Conservation (phyloP, 2,797 vertebrate genomes). For the Trematomus bernacchii region DNA sequence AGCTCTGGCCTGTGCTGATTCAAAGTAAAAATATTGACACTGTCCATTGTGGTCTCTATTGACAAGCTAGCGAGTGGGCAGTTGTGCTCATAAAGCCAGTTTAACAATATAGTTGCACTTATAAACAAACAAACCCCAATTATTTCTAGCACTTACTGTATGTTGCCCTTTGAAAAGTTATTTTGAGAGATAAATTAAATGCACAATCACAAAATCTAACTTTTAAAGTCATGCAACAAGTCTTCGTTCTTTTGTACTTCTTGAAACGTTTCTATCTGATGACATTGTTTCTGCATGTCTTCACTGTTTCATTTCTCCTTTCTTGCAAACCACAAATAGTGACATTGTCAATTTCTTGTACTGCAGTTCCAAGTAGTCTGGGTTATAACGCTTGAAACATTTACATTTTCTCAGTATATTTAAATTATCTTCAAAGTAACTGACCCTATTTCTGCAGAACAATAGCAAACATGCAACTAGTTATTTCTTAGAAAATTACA, state of each 20-base stretch:
- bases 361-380: constrained; percentile 36
- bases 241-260: constrained; percentile 25
- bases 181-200: not conserved
- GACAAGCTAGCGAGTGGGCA: constrained; percentile 13
- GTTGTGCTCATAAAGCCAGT: not conserved
- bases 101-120: not conserved
- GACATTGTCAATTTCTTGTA: constrained; percentile 69
- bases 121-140: not conserved
- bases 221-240: not conserved
- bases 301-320: constrained; percentile 83
- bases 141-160: not conserved
- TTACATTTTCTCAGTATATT: constrained; percentile 28
- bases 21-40: constrained; percentile 62
- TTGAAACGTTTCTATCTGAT: constrained; percentile 42
- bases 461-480: not conserved
- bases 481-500: not conserved
- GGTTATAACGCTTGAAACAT: not conserved
- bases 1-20: constrained; percentile 56
- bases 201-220: not conserved
- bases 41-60: constrained; percentile 34
- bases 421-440: not conserved
- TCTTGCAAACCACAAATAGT: constrained; percentile 74
- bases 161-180: not conserved
- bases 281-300: constrained; percentile 60
- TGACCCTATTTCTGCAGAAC: constrained; percentile 12